These are phyloP conservation scores for Tenebrosternarchus preto DNA, from an alignment of 2,113 vertebrate genomes.

Conservation along the genomic window DNA sequence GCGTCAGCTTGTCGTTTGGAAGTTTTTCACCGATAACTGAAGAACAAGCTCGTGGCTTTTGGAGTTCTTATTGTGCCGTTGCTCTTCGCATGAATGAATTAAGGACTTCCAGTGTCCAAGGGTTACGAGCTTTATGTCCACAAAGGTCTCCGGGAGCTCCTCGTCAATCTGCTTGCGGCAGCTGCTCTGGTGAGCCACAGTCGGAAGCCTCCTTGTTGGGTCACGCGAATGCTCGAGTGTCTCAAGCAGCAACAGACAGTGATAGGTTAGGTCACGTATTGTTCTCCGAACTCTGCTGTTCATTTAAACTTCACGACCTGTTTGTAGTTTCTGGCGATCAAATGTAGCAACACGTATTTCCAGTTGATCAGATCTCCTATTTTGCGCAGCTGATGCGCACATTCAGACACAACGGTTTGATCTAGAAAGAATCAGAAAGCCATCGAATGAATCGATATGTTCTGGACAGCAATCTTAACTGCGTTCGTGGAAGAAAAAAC, in stretches of 20 bases:
- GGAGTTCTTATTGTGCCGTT: too few relatives aligned
- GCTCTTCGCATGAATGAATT: too few relatives aligned
- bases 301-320: constrained; percentile 52
- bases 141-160: too few relatives aligned
- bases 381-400: constrained; percentile 59
- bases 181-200: too few relatives aligned
- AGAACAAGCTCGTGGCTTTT: too few relatives aligned
- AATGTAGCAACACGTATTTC: constrained; percentile 65
- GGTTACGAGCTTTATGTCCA: too few relatives aligned
- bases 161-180: too few relatives aligned
- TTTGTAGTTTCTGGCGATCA: constrained; percentile 63
- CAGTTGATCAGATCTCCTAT: constrained; percentile 66
- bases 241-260: background rate
- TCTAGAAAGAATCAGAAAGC: constrained; percentile 31
- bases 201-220: too few relatives aligned
- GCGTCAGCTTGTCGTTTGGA: too few relatives aligned
- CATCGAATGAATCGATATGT: background rate
- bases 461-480: background rate
- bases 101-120: too few relatives aligned
- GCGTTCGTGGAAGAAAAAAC: too few relatives aligned
- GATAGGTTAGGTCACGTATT: background rate
- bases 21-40: too few relatives aligned
- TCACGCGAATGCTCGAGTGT: background rate
- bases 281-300: constrained; percentile 9
- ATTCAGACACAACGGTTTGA: constrained; percentile 19